Evolutionary conservation across 1,140 invertebrate genomes (phyloP).

Genomic region (Heliconius nattereri): DNA sequence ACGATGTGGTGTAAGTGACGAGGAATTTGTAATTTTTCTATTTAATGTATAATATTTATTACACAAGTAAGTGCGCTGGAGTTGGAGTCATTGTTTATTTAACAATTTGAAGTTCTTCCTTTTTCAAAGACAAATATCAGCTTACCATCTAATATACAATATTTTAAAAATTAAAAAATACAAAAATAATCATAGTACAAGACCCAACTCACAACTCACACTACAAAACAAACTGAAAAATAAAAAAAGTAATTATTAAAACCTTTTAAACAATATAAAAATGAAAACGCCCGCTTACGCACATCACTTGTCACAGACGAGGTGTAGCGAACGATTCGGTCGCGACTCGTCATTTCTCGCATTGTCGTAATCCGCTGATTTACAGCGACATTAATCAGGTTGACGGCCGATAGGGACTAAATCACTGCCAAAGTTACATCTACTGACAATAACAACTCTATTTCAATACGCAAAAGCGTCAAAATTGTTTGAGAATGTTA

Average conservation of each 20-base stretch:
- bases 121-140: too few relatives aligned
- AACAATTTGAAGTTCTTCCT: too few relatives aligned
- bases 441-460: constrained; percentile 52
- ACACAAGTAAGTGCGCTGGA: too few relatives aligned
- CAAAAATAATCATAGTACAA: too few relatives aligned
- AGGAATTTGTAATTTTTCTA: background rate
- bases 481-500: constrained; percentile 44
- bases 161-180: too few relatives aligned
- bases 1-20: background rate
- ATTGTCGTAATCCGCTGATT: constrained; percentile 81
- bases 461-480: constrained; percentile 39
- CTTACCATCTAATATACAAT: too few relatives aligned
- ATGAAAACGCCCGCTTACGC: constrained; percentile 3
- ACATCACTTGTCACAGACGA: constrained; percentile 38
- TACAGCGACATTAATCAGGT: constrained; percentile 80
- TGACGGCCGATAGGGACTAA: constrained; percentile 79
- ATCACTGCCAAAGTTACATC: constrained; percentile 64
- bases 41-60: too few relatives aligned
- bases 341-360: constrained; percentile 80
- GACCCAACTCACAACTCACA: too few relatives aligned
- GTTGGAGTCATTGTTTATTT: too few relatives aligned
- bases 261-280: background rate
- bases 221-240: background rate
- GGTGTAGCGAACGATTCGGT: constrained; percentile 68
- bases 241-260: too few relatives aligned